Conservation (phyloP, 1,140 invertebrate genomes). For the Dendrolimus kikuchii region DNA sequence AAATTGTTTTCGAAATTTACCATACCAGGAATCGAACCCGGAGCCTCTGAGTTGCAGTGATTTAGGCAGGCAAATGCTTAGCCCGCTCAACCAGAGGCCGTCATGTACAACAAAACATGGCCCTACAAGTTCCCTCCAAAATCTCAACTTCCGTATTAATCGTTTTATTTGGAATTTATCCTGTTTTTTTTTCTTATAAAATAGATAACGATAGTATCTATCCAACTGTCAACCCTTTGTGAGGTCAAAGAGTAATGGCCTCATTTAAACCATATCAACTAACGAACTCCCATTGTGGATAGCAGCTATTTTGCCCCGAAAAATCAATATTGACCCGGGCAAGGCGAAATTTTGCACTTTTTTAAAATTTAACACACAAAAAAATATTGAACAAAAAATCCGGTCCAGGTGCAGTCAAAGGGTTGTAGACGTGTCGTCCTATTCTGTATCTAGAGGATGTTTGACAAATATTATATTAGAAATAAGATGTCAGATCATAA, state of each 20-base stretch:
- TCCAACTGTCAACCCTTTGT: slow-evolving; percentile 13
- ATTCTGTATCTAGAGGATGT: not conserved
- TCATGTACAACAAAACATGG: too few species aligned
- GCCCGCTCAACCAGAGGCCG: too few species aligned
- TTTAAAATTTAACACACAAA: slow-evolving; percentile 56
- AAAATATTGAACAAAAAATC: slow-evolving; percentile 34
- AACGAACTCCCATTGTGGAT: slow-evolving; percentile 56
- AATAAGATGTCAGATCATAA: too few species aligned
- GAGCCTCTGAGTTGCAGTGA: too few species aligned
- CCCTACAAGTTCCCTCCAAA: too few species aligned
- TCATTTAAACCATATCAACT: slow-evolving; percentile 43
- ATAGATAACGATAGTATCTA: slow-evolving; percentile 4
- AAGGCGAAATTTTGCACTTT: slow-evolving; percentile 62
- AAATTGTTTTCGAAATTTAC: too few species aligned
- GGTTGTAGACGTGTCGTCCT: slow-evolving; percentile 42
- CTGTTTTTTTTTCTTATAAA: too few species aligned
- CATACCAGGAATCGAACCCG: too few species aligned
- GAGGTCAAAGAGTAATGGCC: slow-evolving; percentile 40
- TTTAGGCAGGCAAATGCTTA: too few species aligned
- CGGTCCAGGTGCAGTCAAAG: slow-evolving; percentile 61
- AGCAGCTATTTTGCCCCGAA: slow-evolving; percentile 32
- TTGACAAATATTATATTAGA: too few species aligned
- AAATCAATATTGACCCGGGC: slow-evolving; percentile 65
- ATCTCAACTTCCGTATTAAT: too few species aligned
- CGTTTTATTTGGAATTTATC: too few species aligned